Conservation (phyloP, 2,797 vertebrate species). For the Amblyraja radiata region DNA sequence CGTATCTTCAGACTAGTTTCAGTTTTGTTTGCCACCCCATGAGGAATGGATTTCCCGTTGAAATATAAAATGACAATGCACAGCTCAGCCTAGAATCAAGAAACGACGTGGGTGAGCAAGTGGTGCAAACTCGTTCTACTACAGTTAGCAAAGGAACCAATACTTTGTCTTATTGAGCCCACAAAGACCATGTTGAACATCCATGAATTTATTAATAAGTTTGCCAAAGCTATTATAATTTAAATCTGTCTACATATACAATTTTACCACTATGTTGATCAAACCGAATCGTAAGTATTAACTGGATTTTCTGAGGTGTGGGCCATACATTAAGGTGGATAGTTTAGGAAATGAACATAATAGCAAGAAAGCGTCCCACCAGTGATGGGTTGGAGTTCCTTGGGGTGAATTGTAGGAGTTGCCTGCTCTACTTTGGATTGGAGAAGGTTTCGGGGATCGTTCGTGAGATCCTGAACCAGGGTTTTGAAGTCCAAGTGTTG, state of each 20-base stretch:
- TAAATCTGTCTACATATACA: neutral
- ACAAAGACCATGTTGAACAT: neutral
- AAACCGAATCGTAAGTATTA: neutral
- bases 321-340: neutral
- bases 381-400: neutral
- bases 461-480: neutral
- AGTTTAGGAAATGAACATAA: neutral
- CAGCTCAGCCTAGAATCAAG: neutral
- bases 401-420: neutral
- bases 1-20: slow-evolving; percentile 10
- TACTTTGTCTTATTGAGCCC: neutral
- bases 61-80: slow-evolving; percentile 2
- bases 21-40: neutral
- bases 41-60: neutral
- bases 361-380: neutral
- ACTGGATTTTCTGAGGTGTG: neutral
- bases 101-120: neutral
- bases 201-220: neutral
- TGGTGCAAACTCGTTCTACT: neutral
- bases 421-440: neutral
- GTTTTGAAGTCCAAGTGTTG: neutral
- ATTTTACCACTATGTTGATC: neutral
- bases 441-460: neutral
- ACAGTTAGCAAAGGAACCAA: neutral
- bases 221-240: neutral